Conservation (phyloP, 2,888 invertebrate species). For the Arrhopalites spinosus region DNA sequence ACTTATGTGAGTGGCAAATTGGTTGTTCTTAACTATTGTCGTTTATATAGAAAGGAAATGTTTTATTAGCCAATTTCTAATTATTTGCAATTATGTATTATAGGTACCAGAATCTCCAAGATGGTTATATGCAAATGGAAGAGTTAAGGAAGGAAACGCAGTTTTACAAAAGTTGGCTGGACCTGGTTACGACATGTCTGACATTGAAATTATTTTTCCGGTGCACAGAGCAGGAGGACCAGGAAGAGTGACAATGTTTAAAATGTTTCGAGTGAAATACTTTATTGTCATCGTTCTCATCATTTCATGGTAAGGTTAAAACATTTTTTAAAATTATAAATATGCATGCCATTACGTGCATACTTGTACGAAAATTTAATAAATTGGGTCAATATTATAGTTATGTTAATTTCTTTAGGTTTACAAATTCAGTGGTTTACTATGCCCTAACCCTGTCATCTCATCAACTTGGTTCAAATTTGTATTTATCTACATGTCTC, state of each 20-base stretch:
- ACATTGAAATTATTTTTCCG: conserved; percentile 19
- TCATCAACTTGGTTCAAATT: conserved; percentile 54
- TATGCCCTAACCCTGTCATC: conserved; percentile 57
- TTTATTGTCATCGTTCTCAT: conserved; percentile 45
- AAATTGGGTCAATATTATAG: background rate
- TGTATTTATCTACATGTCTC: conserved; percentile 56
- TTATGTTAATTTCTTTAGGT: conserved; percentile 46
- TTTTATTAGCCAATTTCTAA: too few species aligned
- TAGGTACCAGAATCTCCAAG: conserved; percentile 42
- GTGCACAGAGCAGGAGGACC: background rate
- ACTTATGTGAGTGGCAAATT: conserved; percentile 48
- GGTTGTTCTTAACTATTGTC: too few species aligned
- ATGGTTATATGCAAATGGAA: conserved; percentile 55
- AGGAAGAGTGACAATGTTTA: conserved; percentile 34
- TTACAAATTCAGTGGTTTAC: conserved; percentile 57
- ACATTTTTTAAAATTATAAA: background rate
- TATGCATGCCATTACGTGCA: too few species aligned
- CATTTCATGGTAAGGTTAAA: conserved; percentile 52
- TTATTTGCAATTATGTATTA: too few species aligned
- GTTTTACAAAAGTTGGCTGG: conserved; percentile 53
- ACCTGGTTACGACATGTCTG: conserved; percentile 35
- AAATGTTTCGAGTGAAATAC: conserved; percentile 32
- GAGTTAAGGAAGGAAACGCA: conserved; percentile 51
- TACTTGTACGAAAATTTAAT: background rate
- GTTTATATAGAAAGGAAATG: too few species aligned